Base-by-base conservation (phyloP, 1,140 invertebrate genomes). In the Drosophila kepulauana region DNA sequence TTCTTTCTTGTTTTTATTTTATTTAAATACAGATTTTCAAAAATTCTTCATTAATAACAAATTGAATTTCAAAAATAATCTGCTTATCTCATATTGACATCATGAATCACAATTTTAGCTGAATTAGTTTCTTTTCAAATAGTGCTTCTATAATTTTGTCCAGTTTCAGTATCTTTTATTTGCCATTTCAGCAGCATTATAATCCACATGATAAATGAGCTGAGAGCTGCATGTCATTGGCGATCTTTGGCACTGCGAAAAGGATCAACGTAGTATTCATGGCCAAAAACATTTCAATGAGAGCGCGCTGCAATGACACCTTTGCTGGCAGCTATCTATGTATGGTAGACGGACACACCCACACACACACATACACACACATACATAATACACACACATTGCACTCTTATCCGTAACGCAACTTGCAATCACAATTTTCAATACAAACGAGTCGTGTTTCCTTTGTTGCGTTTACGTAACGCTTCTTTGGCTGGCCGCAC, bases 391-490 rank as follows among this genome's bases (percentile, higher is more conserved):
- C 28, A 38, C 16, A n/a, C 7, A 16, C 7, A 30, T 46, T 38
- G 49, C 46, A 48, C 69, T 70, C 58, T 70, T 75, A 75, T 69
- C 72, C 58, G 66, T 57, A 57, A 62, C 43, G 43, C 58, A 63
- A 70, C 66, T 62, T 48, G 72, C 66, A 70, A 75, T 75, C 72
- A 70, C 66, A 75, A 72, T 71, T 75, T 71, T 75, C 74, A 73
- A 77, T 77, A 77, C 63, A 73, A 77, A 77, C 75, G 75, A 72
- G 74, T 48, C 67, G 61, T 66, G 74, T 72, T 72, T 65, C 68
- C 74, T 76, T 76, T 72, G 68, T 76, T 71, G 67, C 54, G 58
- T 58, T 45, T 38, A 68, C 64, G 49, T 66, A 68, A 33, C 71
- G 48, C 43, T 73, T 25, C 48, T 45, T 43, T 59, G 48, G 20